Evolutionary conservation across 1,140 invertebrate genomes (phyloP).

Genomic region (Antheraea mylitta): DNA sequence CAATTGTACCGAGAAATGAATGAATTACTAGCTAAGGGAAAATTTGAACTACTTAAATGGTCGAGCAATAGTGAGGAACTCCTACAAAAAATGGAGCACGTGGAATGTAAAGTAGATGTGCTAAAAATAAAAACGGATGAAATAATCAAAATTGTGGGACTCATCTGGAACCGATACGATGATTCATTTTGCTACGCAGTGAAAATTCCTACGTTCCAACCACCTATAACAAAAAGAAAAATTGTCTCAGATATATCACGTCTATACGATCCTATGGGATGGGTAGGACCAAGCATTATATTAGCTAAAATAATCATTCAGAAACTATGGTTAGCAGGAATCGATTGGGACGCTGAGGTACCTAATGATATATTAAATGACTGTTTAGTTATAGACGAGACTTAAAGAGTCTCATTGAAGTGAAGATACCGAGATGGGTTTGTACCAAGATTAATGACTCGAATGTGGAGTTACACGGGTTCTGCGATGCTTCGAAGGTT

Average conservation of each 20-base stretch:
- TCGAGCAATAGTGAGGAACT: constrained; percentile 10
- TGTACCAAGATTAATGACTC: not conserved
- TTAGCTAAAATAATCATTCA: constrained; percentile 9
- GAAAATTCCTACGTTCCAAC: not conserved
- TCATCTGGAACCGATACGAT: constrained; percentile 8
- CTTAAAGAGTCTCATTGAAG: not conserved
- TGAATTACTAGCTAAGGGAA: not conserved
- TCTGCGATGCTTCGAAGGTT: not conserved
- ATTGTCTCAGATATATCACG: constrained; percentile 14
- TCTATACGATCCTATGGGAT: constrained; percentile 12
- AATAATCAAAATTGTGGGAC: constrained; percentile 13
- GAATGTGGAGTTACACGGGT: constrained; percentile 7
- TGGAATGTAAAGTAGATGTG: not conserved
- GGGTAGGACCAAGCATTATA: constrained; percentile 10
- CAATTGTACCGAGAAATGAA: constrained; percentile 1
- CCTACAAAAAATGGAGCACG: not conserved
- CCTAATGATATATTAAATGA: constrained; percentile 5
- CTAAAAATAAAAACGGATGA: constrained; percentile 15
- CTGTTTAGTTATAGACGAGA: constrained; percentile 10
- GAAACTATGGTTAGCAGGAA: constrained; percentile 14
- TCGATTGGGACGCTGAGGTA: constrained; percentile 10
- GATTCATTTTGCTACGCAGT: constrained; percentile 10
- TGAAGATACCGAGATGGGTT: constrained; percentile 1
- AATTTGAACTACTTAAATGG: constrained; percentile 5
- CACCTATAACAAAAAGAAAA: constrained; percentile 9